Base-by-base conservation (phyloP, 2,797 vertebrate genomes). In the Acipenser transmontanus region DNA sequence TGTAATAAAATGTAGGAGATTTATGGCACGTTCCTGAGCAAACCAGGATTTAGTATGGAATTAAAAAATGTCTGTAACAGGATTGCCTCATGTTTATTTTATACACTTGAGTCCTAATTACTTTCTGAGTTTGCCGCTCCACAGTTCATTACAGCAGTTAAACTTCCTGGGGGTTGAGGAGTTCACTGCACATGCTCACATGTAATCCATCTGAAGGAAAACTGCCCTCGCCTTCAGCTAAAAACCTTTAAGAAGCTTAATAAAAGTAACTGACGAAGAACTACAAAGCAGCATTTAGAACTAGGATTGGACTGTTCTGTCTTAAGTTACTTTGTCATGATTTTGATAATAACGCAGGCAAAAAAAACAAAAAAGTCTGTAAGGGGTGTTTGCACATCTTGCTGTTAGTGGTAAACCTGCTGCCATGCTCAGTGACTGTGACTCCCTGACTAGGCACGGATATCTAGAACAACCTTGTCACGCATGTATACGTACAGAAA, bases 71-170 rank as follows among this genome's bases (percentile, higher is more conserved):
- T n/a, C n/a, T 64, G 80, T 74, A 72, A 34, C 64, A 69, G 70
- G 73, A 69, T 76, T 82, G 79, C 74, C 85, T 78, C 82, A 80
- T 78, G 70, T 84, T 89, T 90, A 84, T 84, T 79, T 86, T 79
- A 84, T 85, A 76, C 72, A 70, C 61, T 12, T 51, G 61, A 76
- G 68, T 84, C 78, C 84, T 87, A 79, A 85, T 88, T 84, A 85
- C 83, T 82, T 72, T 69, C 68, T 78, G 72, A 77, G 71, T 73
- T 48, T 78, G 65, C 75, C 73, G 77, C 79, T 75, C 72, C 76
- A 77, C 51, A 11, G 73, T 77, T 71, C 76, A 72, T 80, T 71
- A 17, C 48, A 66, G 72, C 69, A 62, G 62, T 79, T 74, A 66
- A 72, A 59, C 61, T 34, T 65, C 7, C 8, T 64, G 66, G 72